A percentile compares a stretch with the other conserved stretches of the same genome.
Conservation (phyloP, 2,888 invertebrate species). For the Tromatobia lineatoria region DNA sequence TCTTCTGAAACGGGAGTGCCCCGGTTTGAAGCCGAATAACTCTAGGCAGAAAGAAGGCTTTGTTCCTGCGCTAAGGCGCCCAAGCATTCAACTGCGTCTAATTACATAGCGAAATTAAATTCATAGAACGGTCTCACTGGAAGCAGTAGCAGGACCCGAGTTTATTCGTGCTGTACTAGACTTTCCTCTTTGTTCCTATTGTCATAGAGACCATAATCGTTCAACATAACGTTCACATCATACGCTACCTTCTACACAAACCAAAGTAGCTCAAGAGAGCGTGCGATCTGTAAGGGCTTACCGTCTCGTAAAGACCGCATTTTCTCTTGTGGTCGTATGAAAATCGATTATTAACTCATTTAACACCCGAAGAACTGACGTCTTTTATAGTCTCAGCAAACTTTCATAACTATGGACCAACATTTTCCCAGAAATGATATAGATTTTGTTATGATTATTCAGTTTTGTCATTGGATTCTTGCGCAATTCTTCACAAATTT, state of each 20-base stretch:
- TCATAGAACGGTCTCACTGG: slow-evolving; percentile 54
- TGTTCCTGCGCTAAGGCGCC: slow-evolving; percentile 44
- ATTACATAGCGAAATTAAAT: slow-evolving; percentile 64
- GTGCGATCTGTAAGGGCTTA: not conserved
- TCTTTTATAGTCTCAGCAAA: not conserved
- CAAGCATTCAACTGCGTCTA: slow-evolving; percentile 60
- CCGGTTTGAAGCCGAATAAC: not conserved
- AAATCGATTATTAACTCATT: slow-evolving; percentile 17
- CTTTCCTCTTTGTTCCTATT: slow-evolving; percentile 39
- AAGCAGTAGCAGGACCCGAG: slow-evolving; percentile 8
- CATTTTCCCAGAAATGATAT: not conserved
- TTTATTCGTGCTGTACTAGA: slow-evolving; percentile 35
- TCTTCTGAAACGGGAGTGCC: not conserved
- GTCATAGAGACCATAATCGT: slow-evolving; percentile 40
- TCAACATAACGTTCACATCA: slow-evolving; percentile 31
- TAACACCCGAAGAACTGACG: not conserved
- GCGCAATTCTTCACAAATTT: not conserved
- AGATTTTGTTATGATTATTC: not conserved
- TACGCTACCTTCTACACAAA: slow-evolving; percentile 5
- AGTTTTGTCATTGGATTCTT: not conserved
- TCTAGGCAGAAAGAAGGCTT: slow-evolving; percentile 42
- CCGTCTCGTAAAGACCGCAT: slow-evolving; percentile 4
- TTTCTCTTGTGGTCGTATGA: not conserved
- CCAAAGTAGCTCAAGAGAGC: not conserved
- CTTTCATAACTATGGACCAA: not conserved